A percentile compares a stretch with the other conserved stretches of the same genome.
These are phyloP conservation scores for Onychomys leucogaster DNA, from an alignment of 2,797 vertebrate species.

Conservation along the genomic window DNA sequence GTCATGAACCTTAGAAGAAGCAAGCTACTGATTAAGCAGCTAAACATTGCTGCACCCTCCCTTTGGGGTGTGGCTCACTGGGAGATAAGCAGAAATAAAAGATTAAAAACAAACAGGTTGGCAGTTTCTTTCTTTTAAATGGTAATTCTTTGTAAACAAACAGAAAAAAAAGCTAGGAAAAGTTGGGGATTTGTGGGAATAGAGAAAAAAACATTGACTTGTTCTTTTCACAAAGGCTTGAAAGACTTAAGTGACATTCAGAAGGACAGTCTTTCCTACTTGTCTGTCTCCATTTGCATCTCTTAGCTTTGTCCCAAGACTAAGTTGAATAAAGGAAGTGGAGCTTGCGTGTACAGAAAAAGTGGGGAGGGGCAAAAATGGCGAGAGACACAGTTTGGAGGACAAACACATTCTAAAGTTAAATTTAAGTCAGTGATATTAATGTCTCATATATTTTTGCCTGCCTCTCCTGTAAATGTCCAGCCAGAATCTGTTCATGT, in stretches of 20 bases:
- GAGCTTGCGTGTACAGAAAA: not conserved
- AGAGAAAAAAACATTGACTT: not conserved
- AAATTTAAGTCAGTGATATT: not conserved
- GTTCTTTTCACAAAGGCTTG: not conserved
- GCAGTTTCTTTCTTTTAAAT: conserved; percentile 1
- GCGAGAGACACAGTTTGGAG: not conserved
- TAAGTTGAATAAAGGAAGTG: not conserved
- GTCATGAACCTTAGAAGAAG: not conserved
- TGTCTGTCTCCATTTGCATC: not conserved
- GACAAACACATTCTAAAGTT: not conserved
- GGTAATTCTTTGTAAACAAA: not conserved
- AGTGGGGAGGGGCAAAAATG: not conserved
- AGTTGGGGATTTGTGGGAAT: not conserved
- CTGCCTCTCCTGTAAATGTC: not conserved
- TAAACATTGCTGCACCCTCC: not conserved
- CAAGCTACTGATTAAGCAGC: not conserved
- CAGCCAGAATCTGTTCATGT: not conserved
- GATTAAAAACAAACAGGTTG: not conserved
- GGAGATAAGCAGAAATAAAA: not conserved
- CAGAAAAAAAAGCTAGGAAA: not conserved
- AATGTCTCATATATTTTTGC: not conserved
- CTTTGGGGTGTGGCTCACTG: not conserved
- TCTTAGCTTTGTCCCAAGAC: not conserved
- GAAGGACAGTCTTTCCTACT: not conserved
- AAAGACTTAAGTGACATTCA: not conserved